phyloP scores from a whole-genome alignment of 2,888 invertebrate genomes.

The Drosophila macrospina region DNA sequence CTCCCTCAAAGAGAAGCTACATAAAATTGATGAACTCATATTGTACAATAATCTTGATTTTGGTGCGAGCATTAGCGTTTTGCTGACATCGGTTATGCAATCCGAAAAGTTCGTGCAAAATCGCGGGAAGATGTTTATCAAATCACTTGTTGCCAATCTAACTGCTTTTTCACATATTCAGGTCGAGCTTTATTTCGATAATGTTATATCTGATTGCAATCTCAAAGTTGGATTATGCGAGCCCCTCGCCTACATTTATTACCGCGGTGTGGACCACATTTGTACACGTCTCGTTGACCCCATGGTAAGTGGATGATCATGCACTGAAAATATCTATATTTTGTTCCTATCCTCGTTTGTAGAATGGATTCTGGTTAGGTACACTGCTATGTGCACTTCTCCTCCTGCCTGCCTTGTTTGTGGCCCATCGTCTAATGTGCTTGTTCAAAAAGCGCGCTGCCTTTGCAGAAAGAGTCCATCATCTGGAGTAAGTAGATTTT shows the following conservation, averaged over 20 bases:
- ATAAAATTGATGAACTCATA: conserved; percentile 35
- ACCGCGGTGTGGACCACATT: conserved; percentile 27
- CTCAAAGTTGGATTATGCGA: conserved; percentile 42
- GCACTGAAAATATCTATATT: neutral
- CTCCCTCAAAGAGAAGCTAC: conserved; percentile 1
- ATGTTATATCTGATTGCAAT: conserved; percentile 13
- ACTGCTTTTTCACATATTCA: conserved; percentile 4
- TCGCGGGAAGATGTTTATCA: conserved; percentile 29
- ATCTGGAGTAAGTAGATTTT: conserved; percentile 3
- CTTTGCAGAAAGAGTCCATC: conserved; percentile 87
- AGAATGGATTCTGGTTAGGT: conserved; percentile 97
- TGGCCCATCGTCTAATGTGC: conserved; percentile 91
- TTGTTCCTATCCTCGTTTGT: conserved; percentile 33
- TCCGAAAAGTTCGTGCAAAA: conserved; percentile 31
- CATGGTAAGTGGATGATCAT: conserved; percentile 37
- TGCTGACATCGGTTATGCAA: conserved; percentile 9
- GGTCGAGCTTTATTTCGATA: conserved; percentile 16
- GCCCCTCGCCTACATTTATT: conserved; percentile 40
- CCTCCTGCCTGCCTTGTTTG: conserved; percentile 92
- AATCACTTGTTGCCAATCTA: conserved; percentile 31
- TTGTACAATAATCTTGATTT: conserved; percentile 37
- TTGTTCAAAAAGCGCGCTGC: conserved; percentile 94
- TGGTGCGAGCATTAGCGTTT: neutral
- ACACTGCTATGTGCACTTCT: conserved; percentile 92
- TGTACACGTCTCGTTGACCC: conserved; percentile 52